Conservation (phyloP, 1,140 invertebrate species). For the Sycophaga agraensis region DNA sequence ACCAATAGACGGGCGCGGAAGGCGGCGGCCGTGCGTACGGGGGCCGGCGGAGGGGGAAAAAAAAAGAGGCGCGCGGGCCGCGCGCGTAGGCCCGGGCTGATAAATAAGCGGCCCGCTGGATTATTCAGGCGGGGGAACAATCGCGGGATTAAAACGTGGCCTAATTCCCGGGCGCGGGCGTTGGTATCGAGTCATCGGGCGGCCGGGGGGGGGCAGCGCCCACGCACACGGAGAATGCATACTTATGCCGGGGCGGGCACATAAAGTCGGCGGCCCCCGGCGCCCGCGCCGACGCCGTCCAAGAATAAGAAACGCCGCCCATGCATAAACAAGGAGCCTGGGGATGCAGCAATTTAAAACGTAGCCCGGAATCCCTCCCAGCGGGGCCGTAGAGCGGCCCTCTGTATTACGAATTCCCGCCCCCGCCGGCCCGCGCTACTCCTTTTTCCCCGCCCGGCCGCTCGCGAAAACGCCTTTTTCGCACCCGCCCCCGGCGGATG, state of each 20-base stretch:
- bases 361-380: slow-evolving; percentile 61
- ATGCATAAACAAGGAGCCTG: slow-evolving; percentile 60
- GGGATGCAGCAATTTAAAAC: slow-evolving; percentile 62
- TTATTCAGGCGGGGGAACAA: slow-evolving; percentile 19
- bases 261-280: slow-evolving; percentile 51
- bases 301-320: slow-evolving; percentile 60
- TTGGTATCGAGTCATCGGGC: too few species aligned
- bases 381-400: slow-evolving; percentile 56
- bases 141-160: slow-evolving; percentile 22
- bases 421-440: too few species aligned
- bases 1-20: too few species aligned
- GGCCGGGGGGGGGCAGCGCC: too few species aligned
- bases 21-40: neutral
- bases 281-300: slow-evolving; percentile 49
- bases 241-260: slow-evolving; percentile 54
- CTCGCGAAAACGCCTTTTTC: too few species aligned
- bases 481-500: too few species aligned
- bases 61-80: too few species aligned
- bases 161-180: slow-evolving; percentile 1
- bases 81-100: too few species aligned
- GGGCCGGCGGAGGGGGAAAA: neutral
- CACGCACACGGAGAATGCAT: slow-evolving; percentile 41
- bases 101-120: too few species aligned
- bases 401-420: slow-evolving; percentile 58
- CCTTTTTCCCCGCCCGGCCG: too few species aligned